phyloP scores from a whole-genome alignment of 2,113 vertebrate genomes.

The Hydropotes inermis region DNA sequence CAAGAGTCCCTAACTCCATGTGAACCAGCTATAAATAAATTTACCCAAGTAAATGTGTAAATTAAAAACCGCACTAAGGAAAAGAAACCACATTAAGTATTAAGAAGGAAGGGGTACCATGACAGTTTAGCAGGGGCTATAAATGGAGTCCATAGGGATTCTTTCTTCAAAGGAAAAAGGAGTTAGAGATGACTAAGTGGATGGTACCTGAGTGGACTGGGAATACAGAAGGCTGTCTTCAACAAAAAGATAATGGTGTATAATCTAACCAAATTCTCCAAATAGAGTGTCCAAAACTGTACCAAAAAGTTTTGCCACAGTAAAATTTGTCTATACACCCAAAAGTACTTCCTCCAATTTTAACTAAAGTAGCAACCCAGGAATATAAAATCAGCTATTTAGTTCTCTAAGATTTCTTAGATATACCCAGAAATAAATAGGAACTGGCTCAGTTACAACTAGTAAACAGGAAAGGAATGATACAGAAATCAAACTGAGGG shows the following conservation, averaged over 20 bases:
- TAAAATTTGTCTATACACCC: neutral
- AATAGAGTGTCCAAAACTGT: neutral
- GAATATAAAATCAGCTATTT: slow-evolving; percentile 14
- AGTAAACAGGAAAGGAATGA: slow-evolving; percentile 42
- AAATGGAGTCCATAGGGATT: neutral
- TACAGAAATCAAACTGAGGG: neutral
- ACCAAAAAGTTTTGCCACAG: neutral
- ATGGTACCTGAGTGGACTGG: neutral
- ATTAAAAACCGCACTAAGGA: neutral
- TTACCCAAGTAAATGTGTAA: neutral
- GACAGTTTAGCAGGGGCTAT: neutral
- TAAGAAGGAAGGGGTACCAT: neutral
- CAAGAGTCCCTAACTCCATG: neutral
- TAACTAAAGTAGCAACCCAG: neutral
- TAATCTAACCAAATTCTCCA: neutral
- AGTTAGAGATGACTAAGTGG: neutral
- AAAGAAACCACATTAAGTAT: neutral
- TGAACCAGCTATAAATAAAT: slow-evolving; percentile 11
- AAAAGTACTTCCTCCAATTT: neutral
- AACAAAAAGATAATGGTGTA: neutral
- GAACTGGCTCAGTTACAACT: slow-evolving; percentile 11
- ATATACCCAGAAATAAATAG: slow-evolving; percentile 23
- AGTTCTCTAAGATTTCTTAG: neutral
- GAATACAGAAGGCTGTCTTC: neutral
- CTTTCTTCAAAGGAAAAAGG: neutral